phyloP scores from a whole-genome alignment of 2,888 invertebrate species.

The Meteorus colon region DNA sequence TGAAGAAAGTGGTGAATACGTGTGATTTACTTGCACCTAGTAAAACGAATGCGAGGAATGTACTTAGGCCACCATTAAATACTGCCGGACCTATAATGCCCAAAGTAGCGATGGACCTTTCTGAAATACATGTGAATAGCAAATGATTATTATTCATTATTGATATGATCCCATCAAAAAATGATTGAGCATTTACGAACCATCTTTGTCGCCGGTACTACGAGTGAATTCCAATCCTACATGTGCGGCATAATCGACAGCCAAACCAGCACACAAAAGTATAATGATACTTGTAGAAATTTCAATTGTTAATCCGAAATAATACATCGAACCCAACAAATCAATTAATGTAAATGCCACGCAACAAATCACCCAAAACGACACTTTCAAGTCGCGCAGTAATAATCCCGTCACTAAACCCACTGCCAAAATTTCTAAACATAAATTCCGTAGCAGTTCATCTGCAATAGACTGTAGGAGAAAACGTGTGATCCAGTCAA shows the following conservation, averaged over 20 bases:
- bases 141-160: not conserved
- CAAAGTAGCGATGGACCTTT: conserved; percentile 70
- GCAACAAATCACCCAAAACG: conserved; percentile 73
- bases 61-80: conserved; percentile 75
- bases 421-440: conserved; percentile 72
- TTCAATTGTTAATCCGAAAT: conserved; percentile 74
- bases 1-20: conserved; percentile 75
- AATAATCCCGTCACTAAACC: conserved; percentile 72
- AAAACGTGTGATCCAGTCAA: not conserved
- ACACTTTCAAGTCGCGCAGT: conserved; percentile 71
- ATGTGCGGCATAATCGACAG: conserved; percentile 76
- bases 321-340: conserved; percentile 74
- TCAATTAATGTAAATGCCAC: conserved; percentile 73
- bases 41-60: conserved; percentile 75
- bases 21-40: conserved; percentile 74
- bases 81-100: conserved; percentile 74
- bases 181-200: conserved; percentile 59
- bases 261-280: conserved; percentile 74
- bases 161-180: conserved; percentile 10
- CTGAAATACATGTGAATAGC: conserved; percentile 54
- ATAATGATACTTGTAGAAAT: conserved; percentile 74
- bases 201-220: conserved; percentile 71
- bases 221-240: conserved; percentile 74
- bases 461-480: conserved; percentile 66
- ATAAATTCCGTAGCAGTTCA: conserved; percentile 71